Conservation (phyloP, 2,888 invertebrate genomes). For the Mythimna lalbum region DNA sequence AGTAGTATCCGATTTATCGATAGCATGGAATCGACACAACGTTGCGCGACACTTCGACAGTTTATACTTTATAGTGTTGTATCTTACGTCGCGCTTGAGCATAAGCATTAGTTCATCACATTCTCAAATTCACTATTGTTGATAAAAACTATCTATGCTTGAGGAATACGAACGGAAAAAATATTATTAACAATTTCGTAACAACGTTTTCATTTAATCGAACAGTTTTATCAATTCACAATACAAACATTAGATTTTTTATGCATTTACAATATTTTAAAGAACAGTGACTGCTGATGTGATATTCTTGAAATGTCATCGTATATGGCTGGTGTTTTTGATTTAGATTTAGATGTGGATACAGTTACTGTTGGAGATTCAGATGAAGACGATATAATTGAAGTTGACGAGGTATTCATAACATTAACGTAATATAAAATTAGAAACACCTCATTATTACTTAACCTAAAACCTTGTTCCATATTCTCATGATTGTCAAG, state of each 20-base stretch:
- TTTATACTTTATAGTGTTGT: slow-evolving; percentile 21
- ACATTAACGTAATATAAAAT: slow-evolving; percentile 38
- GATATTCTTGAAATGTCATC: slow-evolving; percentile 90
- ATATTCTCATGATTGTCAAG: slow-evolving; percentile 87
- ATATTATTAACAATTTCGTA: slow-evolving; percentile 17
- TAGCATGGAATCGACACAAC: background rate
- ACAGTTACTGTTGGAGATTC: slow-evolving; percentile 93
- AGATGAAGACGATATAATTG: slow-evolving; percentile 97
- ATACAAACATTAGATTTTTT: slow-evolving; percentile 39
- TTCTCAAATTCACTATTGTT: slow-evolving; percentile 51
- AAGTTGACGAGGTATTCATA: slow-evolving; percentile 95
- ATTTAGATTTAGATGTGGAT: slow-evolving; percentile 95
- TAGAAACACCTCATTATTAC: slow-evolving; percentile 65
- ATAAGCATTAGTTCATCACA: slow-evolving; percentile 22
- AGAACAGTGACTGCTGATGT: slow-evolving; percentile 85
- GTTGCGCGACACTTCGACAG: background rate
- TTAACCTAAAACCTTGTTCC: slow-evolving; percentile 91
- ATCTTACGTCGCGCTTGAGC: slow-evolving; percentile 27
- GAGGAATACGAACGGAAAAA: slow-evolving; percentile 37
- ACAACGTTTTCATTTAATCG: slow-evolving; percentile 24
- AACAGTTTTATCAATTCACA: slow-evolving; percentile 30
- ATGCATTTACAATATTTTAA: slow-evolving; percentile 54
- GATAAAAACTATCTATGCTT: slow-evolving; percentile 31
- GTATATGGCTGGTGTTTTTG: slow-evolving; percentile 97
- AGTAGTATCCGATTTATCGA: no score